Evolutionary conservation across 1,140 invertebrate genomes (phyloP).

Genomic region (Ladona fulva): DNA sequence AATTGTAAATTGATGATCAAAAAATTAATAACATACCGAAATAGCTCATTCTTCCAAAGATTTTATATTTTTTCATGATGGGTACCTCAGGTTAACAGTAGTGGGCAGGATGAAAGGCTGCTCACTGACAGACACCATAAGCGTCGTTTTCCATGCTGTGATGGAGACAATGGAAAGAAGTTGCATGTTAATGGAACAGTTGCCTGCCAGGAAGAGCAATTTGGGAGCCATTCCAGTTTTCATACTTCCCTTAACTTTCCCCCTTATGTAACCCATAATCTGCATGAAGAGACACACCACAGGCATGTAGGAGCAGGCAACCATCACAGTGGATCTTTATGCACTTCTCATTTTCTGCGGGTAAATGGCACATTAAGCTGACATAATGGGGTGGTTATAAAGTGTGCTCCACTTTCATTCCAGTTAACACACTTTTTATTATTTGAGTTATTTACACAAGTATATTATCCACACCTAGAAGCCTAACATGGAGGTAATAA

Average conservation of each 20-base stretch:
- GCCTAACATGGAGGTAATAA: no score
- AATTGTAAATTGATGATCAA: no score
- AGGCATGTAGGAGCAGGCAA: neutral
- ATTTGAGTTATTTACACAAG: no score
- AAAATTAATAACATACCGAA: no score
- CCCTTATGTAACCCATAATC: neutral
- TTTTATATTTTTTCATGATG: no score
- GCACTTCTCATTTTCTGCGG: neutral
- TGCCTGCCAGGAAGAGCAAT: neutral
- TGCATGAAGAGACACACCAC: neutral
- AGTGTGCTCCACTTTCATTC: no score
- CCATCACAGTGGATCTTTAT: neutral
- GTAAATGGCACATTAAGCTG: neutral
- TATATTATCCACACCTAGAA: no score
- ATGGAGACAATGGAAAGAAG: neutral
- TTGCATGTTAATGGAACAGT: neutral
- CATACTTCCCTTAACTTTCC: neutral
- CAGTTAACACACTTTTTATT: no score
- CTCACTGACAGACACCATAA: neutral
- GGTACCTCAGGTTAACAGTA: neutral
- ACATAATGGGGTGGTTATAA: no score
- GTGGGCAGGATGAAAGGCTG: neutral
- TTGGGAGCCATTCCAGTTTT: neutral
- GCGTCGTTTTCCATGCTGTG: neutral
- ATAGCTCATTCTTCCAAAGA: no score